Evolutionary conservation across 2,113 vertebrate species (phyloP).

Genomic region (Cololabis saira): DNA sequence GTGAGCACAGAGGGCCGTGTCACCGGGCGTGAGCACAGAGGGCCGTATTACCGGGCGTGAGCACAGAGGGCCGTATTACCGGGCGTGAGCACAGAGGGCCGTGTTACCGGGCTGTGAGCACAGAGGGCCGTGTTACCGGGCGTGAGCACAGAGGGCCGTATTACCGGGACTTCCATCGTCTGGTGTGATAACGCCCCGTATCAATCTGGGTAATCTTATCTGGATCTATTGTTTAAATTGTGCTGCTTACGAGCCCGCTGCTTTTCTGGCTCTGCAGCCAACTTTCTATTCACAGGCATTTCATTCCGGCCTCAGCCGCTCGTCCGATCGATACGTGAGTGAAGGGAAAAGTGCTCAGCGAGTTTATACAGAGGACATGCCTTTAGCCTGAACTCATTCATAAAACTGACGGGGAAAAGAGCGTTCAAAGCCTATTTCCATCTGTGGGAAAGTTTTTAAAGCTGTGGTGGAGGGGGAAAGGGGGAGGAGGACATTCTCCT

Average conservation of each 20-base stretch:
- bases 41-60: too few species aligned
- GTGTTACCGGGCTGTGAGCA: too few species aligned
- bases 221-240: constrained; percentile 40
- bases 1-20: too few species aligned
- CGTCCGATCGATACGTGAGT: constrained; percentile 51
- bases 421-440: constrained; percentile 45
- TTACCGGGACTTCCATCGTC: constrained; percentile 7
- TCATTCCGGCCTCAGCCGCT: constrained; percentile 42
- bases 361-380: constrained; percentile 57
- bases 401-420: constrained; percentile 49
- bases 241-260: constrained; percentile 29
- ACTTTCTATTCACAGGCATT: constrained; percentile 30
- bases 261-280: constrained; percentile 18
- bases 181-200: constrained; percentile 20
- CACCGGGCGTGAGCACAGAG: too few species aligned
- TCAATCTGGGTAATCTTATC: constrained; percentile 48
- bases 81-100: too few species aligned
- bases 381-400: constrained; percentile 62
- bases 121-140: too few species aligned
- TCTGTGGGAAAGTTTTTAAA: constrained; percentile 54
- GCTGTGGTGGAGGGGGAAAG: constrained; percentile 25
- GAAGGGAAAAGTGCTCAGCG: constrained; percentile 29
- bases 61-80: too few species aligned
- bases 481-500: constrained; percentile 54
- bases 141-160: background rate